Evolutionary conservation across 2,888 invertebrate species (phyloP).

Genomic region (Calameuta filiformis): DNA sequence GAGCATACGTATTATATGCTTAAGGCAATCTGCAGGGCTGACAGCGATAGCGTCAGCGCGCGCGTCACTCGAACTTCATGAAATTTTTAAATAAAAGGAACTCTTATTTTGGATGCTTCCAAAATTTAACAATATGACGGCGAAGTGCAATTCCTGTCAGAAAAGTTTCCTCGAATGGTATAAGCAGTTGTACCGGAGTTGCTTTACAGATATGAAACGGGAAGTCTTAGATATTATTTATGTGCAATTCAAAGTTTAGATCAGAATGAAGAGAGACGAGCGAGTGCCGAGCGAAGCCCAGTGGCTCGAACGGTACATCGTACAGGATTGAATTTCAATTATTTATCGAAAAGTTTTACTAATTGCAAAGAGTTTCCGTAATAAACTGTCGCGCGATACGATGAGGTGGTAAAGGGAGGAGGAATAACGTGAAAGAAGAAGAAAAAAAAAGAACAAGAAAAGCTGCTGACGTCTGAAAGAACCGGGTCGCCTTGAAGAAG

Average conservation of each 20-base stretch:
- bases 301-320: background rate
- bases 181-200: background rate
- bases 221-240: constrained; percentile 36
- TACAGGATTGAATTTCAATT: constrained; percentile 53
- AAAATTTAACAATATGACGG: background rate
- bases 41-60: background rate
- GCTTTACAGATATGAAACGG: background rate
- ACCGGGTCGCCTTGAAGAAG: constrained; percentile 39
- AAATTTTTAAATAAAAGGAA: background rate
- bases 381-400: constrained; percentile 26
- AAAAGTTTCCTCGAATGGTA: constrained; percentile 37
- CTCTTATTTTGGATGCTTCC: background rate
- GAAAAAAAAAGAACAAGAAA: background rate
- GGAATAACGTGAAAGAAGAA: background rate
- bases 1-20: constrained; percentile 8
- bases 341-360: constrained; percentile 49
- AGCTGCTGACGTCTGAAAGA: constrained; percentile 18
- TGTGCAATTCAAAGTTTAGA: constrained; percentile 15
- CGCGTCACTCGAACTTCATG: background rate
- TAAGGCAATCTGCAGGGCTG: constrained; percentile 12
- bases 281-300: background rate
- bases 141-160: constrained; percentile 47
- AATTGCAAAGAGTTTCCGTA: constrained; percentile 41
- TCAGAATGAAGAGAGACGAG: background rate
- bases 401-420: background rate